Evolutionary conservation across 2,113 vertebrate genomes (phyloP).

Genomic region (Prunella fulvescens): DNA sequence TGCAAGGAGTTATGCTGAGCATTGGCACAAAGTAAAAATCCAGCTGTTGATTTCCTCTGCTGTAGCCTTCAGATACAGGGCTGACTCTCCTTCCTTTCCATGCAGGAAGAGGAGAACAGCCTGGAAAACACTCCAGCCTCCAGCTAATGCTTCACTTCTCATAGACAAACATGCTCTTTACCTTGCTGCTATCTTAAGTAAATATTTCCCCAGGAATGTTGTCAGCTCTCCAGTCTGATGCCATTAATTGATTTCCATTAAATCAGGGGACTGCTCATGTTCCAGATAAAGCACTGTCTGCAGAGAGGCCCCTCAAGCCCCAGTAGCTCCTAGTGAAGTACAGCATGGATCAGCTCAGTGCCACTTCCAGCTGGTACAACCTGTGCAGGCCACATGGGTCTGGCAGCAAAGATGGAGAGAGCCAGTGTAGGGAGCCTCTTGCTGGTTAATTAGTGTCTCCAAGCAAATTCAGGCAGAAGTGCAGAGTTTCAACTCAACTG

Average conservation of each 20-base stretch:
- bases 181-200: constrained; percentile 31
- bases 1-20: neutral
- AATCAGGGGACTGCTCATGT: neutral
- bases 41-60: neutral
- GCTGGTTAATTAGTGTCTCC: neutral
- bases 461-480: neutral
- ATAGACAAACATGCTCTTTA: constrained; percentile 51
- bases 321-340: neutral
- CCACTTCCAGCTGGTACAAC: neutral
- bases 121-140: neutral
- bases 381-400: neutral
- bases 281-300: neutral
- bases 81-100: neutral
- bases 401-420: neutral
- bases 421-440: neutral
- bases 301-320: neutral
- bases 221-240: neutral
- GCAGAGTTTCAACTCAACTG: neutral
- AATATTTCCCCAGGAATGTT: constrained; percentile 35
- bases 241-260: constrained; percentile 35
- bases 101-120: neutral
- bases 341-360: rapidly evolving
- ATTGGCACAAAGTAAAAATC: neutral
- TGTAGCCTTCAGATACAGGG: neutral
- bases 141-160: neutral